Evolutionary conservation across 2,113 vertebrate genomes (phyloP).

Genomic region (Heterotis niloticus): DNA sequence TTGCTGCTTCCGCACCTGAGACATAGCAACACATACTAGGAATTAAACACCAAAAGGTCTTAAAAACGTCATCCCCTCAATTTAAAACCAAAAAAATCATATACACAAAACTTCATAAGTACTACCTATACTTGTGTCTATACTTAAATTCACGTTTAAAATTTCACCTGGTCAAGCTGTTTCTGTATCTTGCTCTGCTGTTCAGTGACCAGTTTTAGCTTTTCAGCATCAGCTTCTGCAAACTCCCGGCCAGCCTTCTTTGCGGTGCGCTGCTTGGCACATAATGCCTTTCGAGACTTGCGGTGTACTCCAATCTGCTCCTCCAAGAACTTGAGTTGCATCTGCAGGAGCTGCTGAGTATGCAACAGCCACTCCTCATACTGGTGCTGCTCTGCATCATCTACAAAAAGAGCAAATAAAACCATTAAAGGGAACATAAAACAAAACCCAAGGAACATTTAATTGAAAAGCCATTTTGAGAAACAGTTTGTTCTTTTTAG

Average conservation of each 20-base stretch:
- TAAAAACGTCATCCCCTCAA: background rate
- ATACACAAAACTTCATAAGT: background rate
- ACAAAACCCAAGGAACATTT: background rate
- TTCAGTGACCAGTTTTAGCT: conserved; percentile 93
- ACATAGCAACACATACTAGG: background rate
- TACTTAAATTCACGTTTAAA: background rate
- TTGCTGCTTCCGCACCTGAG: conserved; percentile 93
- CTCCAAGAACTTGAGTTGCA: conserved; percentile 94
- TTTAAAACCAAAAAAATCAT: background rate
- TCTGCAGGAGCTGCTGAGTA: conserved; percentile 93
- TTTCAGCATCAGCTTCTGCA: conserved; percentile 91
- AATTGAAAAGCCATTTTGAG: too few species aligned
- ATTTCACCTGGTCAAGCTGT: conserved; percentile 87
- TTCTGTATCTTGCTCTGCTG: conserved; percentile 99
- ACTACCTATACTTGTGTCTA: background rate
- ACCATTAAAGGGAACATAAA: background rate
- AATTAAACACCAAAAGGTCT: background rate
- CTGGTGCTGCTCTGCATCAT: conserved; percentile 91
- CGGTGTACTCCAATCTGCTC: conserved; percentile 96
- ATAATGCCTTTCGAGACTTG: conserved; percentile 93
- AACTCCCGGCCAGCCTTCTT: conserved; percentile 97
- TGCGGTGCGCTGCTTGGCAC: conserved; percentile 94
- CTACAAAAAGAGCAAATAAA: conserved; percentile 48
- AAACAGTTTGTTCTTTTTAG: too few species aligned
- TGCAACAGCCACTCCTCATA: conserved; percentile 98